A percentile compares a stretch with the other conserved stretches of the same genome.
These are phyloP conservation scores for Saguinus midas DNA, from an alignment of 2,113 vertebrate species.

Conservation along the genomic window DNA sequence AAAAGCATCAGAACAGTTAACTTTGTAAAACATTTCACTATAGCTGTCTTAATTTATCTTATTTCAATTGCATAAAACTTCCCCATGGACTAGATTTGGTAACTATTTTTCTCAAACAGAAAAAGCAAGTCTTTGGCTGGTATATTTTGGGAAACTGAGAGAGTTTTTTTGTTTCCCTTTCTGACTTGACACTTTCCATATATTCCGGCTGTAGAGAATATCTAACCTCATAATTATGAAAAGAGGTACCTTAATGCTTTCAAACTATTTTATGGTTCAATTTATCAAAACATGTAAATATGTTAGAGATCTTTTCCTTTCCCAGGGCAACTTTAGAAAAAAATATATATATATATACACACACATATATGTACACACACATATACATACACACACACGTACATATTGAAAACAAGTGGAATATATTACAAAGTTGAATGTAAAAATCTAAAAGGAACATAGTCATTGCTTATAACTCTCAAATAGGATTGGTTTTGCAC, in stretches of 20 bases:
- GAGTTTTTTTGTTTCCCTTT: not conserved
- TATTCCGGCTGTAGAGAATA: not conserved
- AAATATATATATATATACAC: no score
- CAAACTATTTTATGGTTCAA: not conserved
- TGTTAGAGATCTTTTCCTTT: not conserved
- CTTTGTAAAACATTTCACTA: not conserved
- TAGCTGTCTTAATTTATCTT: not conserved
- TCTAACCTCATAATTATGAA: not conserved
- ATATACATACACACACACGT: not conserved
- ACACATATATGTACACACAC: not conserved
- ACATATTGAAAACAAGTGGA: not conserved
- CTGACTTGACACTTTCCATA: not conserved
- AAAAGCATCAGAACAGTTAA: not conserved
- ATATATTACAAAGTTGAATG: not conserved
- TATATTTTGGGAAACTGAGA: not conserved
- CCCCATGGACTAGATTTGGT: not conserved
- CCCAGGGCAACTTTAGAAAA: not conserved
- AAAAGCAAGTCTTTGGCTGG: not conserved
- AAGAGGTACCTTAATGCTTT: not conserved
- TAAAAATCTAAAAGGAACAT: not conserved
- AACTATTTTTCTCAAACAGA: not conserved
- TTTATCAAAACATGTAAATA: not conserved
- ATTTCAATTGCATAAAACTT: not conserved
- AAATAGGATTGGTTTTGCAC: not conserved
- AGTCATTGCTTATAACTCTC: not conserved